phyloP scores from a whole-genome alignment of 2,113 vertebrate species.

The Tetrao urogallus region DNA sequence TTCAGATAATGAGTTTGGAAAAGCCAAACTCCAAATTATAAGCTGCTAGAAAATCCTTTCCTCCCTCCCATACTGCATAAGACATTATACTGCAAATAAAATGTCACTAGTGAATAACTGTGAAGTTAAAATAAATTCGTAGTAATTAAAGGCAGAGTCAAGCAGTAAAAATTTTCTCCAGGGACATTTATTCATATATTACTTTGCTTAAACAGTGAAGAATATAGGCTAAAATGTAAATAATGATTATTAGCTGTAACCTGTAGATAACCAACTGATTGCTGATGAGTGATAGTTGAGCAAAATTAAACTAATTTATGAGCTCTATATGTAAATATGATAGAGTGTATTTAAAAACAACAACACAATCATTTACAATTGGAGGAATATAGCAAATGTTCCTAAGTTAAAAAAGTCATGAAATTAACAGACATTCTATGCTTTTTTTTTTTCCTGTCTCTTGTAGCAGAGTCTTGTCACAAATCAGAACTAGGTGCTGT shows the following conservation, averaged over 20 bases:
- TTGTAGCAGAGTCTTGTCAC: not conserved
- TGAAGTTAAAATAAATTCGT: slow-evolving; percentile 12
- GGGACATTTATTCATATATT: slow-evolving; percentile 4
- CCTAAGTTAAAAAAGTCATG: not conserved
- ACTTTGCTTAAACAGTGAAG: not conserved
- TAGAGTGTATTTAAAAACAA: not conserved
- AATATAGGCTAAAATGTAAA: slow-evolving; percentile 6
- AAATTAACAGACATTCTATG: not conserved
- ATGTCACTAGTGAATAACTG: slow-evolving; percentile 35
- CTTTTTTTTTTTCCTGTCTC: not conserved
- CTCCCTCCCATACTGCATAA: not conserved
- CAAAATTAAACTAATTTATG: slow-evolving; percentile 12
- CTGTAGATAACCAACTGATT: not conserved
- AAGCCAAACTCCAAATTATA: not conserved
- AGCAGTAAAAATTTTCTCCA: not conserved
- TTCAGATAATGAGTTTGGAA: not conserved
- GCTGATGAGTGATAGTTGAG: not conserved
- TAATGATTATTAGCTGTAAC: not conserved
- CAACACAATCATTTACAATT: not conserved
- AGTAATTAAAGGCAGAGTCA: slow-evolving; percentile 46
- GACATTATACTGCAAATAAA: slow-evolving; percentile 45
- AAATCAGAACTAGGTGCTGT: not conserved
- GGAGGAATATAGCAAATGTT: not conserved
- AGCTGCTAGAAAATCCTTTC: not conserved
- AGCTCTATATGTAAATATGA: not conserved